Percentiles rank a stretch among this genome's conserved stretches.
phyloP scores from a whole-genome alignment of 2,888 invertebrate species.

The Himalopsyche anomala region DNA sequence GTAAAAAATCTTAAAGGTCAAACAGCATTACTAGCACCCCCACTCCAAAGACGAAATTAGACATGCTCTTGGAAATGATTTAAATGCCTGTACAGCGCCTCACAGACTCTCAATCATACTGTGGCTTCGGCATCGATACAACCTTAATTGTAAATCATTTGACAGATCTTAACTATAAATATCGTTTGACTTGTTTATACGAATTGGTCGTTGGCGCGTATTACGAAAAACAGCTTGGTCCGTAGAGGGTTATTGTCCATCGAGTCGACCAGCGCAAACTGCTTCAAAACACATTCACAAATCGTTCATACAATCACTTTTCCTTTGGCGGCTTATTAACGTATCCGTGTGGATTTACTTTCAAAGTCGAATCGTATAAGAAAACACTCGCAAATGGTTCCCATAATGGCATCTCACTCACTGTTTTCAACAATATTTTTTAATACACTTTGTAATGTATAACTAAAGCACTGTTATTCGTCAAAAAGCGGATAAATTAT shows the following conservation, averaged over 20 bases:
- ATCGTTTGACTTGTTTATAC: background rate
- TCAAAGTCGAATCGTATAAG: slow-evolving; percentile 16
- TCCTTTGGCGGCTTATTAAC: slow-evolving; percentile 11
- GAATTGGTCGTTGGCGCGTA: background rate
- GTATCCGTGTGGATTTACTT: slow-evolving; percentile 12
- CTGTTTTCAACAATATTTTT: slow-evolving; percentile 43
- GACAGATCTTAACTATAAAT: background rate
- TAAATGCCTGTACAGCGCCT: background rate
- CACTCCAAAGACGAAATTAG: background rate
- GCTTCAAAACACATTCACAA: slow-evolving; percentile 7
- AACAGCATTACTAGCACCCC: background rate
- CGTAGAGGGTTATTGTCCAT: background rate
- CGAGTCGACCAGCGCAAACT: slow-evolving; percentile 3
- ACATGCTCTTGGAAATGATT: slow-evolving; percentile 12
- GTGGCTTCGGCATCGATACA: background rate
- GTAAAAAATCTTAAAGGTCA: slow-evolving; percentile 22
- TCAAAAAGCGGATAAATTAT: too few relatives aligned
- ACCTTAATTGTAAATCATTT: background rate
- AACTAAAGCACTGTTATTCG: slow-evolving; percentile 16
- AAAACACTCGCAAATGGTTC: background rate
- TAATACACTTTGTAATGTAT: slow-evolving; percentile 43
- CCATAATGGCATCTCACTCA: slow-evolving; percentile 47
- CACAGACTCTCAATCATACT: background rate
- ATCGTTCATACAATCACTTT: slow-evolving; percentile 53
- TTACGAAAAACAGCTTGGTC: background rate